Evolutionary conservation across 2,888 invertebrate genomes (phyloP).

Genomic region (Andrena flavipes): DNA sequence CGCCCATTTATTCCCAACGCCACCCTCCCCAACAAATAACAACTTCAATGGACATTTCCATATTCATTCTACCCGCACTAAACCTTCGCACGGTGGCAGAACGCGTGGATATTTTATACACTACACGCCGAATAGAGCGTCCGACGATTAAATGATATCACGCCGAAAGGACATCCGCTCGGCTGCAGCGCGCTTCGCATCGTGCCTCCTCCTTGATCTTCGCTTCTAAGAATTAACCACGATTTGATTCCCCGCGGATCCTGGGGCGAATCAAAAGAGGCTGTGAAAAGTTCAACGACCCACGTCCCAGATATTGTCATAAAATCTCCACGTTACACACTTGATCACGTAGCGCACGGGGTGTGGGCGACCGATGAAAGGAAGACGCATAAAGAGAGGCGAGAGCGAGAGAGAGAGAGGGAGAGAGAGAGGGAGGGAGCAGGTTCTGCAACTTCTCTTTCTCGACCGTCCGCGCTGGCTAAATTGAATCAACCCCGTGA

Average conservation of each 20-base stretch:
- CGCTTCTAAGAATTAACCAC: conserved; percentile 21
- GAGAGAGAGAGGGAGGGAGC: too few relatives aligned
- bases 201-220: conserved; percentile 9
- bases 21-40: not conserved
- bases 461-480: not conserved
- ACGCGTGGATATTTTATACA: too few relatives aligned
- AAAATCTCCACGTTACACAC: conserved; percentile 69
- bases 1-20: not conserved
- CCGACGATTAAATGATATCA: not conserved
- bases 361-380: conserved; percentile 49
- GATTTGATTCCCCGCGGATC: conserved; percentile 44
- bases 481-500: conserved; percentile 10
- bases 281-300: conserved; percentile 70
- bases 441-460: not conserved
- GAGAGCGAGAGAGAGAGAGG: not conserved
- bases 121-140: not conserved
- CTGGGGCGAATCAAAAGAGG: conserved; percentile 47
- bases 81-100: not conserved
- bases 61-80: not conserved
- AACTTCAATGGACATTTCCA: not conserved
- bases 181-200: not conserved
- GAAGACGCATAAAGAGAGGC: conserved; percentile 36
- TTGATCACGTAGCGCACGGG: conserved; percentile 64
- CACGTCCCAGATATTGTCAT: conserved; percentile 71
- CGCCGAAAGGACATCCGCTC: conserved; percentile 8